Evolutionary conservation across 2,888 invertebrate genomes (phyloP).

Genomic region (Idaea dimidiata): DNA sequence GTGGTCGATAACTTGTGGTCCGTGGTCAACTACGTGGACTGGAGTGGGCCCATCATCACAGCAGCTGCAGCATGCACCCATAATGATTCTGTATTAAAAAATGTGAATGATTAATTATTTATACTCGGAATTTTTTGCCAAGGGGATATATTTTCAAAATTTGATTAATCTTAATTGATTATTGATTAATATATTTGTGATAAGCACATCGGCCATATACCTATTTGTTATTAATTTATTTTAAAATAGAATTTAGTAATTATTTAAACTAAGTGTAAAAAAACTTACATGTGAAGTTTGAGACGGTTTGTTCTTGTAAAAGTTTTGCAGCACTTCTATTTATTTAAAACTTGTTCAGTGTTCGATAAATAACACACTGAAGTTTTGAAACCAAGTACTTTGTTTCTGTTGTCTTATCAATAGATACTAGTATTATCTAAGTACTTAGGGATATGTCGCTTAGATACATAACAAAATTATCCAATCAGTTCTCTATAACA

Average conservation of each 20-base stretch:
- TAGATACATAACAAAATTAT: not conserved
- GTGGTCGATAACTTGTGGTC: constrained; percentile 13
- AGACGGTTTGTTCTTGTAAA: not conserved
- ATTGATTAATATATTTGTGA: too few relatives aligned
- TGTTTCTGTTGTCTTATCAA: not conserved
- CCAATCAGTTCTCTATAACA: not conserved
- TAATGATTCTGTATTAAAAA: constrained; percentile 29
- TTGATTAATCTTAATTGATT: too few relatives aligned
- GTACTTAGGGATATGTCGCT: not conserved
- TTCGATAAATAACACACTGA: not conserved
- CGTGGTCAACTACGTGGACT: constrained; percentile 37
- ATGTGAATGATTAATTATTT: constrained; percentile 2
- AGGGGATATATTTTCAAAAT: too few relatives aligned
- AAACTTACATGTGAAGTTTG: not conserved
- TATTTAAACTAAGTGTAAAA: not conserved
- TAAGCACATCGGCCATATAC: constrained; percentile 11
- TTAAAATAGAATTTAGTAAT: too few relatives aligned
- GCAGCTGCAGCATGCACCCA: constrained; percentile 52
- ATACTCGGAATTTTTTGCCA: too few relatives aligned
- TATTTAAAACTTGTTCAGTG: not conserved
- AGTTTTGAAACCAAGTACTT: not conserved
- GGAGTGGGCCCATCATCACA: constrained; percentile 35
- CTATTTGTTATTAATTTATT: not conserved
- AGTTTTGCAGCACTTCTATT: not conserved
- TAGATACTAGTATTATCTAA: constrained; percentile 5